Conservation (phyloP, 2,113 vertebrate genomes). For the Uria aalge region DNA sequence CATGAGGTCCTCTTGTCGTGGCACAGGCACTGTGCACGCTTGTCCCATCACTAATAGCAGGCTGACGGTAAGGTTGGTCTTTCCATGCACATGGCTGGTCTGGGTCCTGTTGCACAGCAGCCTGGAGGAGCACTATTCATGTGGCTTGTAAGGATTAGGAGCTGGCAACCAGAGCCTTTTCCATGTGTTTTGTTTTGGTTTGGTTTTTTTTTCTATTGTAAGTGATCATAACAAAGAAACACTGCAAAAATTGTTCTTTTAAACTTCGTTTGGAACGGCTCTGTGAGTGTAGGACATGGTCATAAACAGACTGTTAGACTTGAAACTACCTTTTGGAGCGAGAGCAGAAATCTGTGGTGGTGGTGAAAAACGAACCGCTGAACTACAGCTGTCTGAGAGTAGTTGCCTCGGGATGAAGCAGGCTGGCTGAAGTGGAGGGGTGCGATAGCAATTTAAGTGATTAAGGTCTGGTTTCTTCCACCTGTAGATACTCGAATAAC, state of each 20-base stretch:
- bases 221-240: neutral
- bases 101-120: neutral
- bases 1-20: neutral
- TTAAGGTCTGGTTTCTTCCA: neutral
- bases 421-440: neutral
- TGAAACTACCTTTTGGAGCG: neutral
- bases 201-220: neutral
- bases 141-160: neutral
- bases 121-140: neutral
- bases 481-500: neutral
- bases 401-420: neutral
- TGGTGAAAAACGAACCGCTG: neutral
- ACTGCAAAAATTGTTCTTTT: neutral
- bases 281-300: neutral
- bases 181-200: neutral
- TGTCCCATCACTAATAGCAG: neutral
- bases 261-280: neutral
- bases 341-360: neutral
- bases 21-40: accelerated
- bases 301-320: neutral
- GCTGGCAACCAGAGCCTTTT: neutral
- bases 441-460: neutral
- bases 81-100: neutral
- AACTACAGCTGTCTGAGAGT: neutral
- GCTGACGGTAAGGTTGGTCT: neutral